A percentile compares a stretch with the other conserved stretches of the same genome.
phyloP scores from a whole-genome alignment of 1,140 invertebrate species.

The Grapholita molesta region DNA sequence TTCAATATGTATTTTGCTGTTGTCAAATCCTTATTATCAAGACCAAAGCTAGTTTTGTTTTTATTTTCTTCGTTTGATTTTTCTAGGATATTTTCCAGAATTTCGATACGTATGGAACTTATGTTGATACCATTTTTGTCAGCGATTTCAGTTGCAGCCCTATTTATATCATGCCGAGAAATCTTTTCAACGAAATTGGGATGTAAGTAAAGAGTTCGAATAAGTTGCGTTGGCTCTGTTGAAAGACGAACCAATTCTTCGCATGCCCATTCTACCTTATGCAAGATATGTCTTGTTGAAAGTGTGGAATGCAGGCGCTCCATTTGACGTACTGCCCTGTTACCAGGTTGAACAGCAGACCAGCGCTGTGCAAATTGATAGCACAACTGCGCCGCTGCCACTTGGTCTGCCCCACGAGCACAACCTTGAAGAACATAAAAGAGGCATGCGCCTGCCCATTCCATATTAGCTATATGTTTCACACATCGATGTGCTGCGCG shows the following conservation, averaged over 20 bases:
- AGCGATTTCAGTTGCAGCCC: slow-evolving; percentile 78
- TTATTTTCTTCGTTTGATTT: slow-evolving; percentile 51
- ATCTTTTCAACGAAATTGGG: slow-evolving; percentile 73
- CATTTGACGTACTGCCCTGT: slow-evolving; percentile 72
- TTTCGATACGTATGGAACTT: slow-evolving; percentile 68
- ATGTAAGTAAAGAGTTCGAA: slow-evolving; percentile 78
- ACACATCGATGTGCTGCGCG: slow-evolving; percentile 70
- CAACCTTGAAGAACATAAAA: slow-evolving; percentile 75
- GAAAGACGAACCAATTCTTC: slow-evolving; percentile 77
- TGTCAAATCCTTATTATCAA: slow-evolving; percentile 61
- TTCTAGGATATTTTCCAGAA: slow-evolving; percentile 70
- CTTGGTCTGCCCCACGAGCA: slow-evolving; percentile 78
- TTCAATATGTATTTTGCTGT: slow-evolving; percentile 75
- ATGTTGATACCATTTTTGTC: slow-evolving; percentile 72
- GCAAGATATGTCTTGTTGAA: slow-evolving; percentile 78
- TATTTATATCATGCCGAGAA: slow-evolving; percentile 76
- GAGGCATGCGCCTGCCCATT: slow-evolving; percentile 75
- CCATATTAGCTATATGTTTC: slow-evolving; percentile 72
- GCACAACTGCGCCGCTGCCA: slow-evolving; percentile 79
- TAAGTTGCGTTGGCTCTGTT: slow-evolving; percentile 77
- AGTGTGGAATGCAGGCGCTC: slow-evolving; percentile 77
- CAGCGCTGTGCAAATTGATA: slow-evolving; percentile 79
- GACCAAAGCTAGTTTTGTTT: slow-evolving; percentile 32
- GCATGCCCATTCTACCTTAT: slow-evolving; percentile 77
- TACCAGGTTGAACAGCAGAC: slow-evolving; percentile 70